Evolutionary conservation across 2,888 invertebrate species (phyloP), one percentile per base, ranked within the genome.

Genomic region (Epinotia nisella): DNA sequence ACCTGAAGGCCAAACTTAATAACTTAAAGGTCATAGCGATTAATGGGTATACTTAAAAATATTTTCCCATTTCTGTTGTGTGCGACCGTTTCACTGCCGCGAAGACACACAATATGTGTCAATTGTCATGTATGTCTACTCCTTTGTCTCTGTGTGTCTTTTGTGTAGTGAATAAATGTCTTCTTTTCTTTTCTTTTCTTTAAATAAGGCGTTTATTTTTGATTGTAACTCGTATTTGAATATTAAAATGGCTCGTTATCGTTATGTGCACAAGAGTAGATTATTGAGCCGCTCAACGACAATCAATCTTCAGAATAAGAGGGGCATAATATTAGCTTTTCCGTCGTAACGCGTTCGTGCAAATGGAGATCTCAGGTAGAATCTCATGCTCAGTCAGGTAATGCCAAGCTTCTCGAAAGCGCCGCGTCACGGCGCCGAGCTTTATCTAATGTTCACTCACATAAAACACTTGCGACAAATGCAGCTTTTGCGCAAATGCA

Each of bases 311-410:
- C 67, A 24, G 56, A 67, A 72, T 72, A 68, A 61, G 59, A 60
- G 45, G 55, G 55, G 67, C 67, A 68, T 67, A 71, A 67, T 71
- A 68, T 72, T 67, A 72, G 68, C 60, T 72, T 72, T 72, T 35
- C 73, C 73, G 58, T 64, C 62, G 53, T 67, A 58, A 59, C 58
- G 58, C 68, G 64, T 45, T 39, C 68, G 56, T 60, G 62, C 62
- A 73, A 73, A 73, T 69, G 68, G 68, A 69, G 73, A 69, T 73
- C 68, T 58, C 73, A 64, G 68, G 68, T 69, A 73, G 53, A 69
- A 51, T 73, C 73, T 29, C 53, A 66, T 73, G 73, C 73, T 73
- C 64, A 69, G 68, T 69, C 68, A 73, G 71, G 58, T 73, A 69
- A 73, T 58, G 68, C 58, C 58, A 55, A 72, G 71, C 55, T 68